Evolutionary conservation across 2,797 vertebrate species (phyloP).

Genomic region (Arrhamphus sclerolepis): DNA sequence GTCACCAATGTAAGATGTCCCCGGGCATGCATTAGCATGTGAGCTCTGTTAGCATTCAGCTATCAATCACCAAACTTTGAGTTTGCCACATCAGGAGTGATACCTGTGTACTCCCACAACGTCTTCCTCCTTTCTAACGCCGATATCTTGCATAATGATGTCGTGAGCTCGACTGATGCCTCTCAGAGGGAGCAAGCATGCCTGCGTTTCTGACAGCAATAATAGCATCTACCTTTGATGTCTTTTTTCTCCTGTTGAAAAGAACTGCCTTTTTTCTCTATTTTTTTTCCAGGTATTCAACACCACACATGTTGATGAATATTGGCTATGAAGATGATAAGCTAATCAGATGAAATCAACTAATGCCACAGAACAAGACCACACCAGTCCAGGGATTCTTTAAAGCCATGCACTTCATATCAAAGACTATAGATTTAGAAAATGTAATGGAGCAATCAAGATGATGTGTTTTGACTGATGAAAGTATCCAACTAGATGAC

Average conservation of each 20-base stretch:
- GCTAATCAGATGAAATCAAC: conserved; percentile 44
- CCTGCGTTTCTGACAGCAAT: conserved; percentile 13
- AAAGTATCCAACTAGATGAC: conserved; percentile 46
- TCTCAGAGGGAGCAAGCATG: conserved; percentile 33
- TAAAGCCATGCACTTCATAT: conserved; percentile 35
- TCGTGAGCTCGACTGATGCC: conserved; percentile 46
- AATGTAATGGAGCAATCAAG: conserved; percentile 35
- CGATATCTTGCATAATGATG: conserved; percentile 42
- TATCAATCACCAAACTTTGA: conserved; percentile 65
- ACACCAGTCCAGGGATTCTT: conserved; percentile 11
- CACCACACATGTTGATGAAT: neutral
- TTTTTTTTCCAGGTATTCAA: conserved; percentile 30
- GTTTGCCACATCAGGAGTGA: conserved; percentile 42
- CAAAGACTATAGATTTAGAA: conserved; percentile 24
- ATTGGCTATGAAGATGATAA: conserved; percentile 20
- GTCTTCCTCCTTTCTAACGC: conserved; percentile 44
- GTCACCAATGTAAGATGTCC: conserved; percentile 47
- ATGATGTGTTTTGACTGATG: conserved; percentile 38
- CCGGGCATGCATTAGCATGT: conserved; percentile 47
- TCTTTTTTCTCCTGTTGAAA: conserved; percentile 15
- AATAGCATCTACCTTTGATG: conserved; percentile 26
- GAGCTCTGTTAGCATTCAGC: conserved; percentile 47
- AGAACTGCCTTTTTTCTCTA: neutral
- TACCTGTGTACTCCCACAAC: conserved; percentile 49
- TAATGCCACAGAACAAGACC: conserved; percentile 13